Conservation (phyloP, 64 coral and sea anemone species). For the Stichodactyla helianthus region DNA sequence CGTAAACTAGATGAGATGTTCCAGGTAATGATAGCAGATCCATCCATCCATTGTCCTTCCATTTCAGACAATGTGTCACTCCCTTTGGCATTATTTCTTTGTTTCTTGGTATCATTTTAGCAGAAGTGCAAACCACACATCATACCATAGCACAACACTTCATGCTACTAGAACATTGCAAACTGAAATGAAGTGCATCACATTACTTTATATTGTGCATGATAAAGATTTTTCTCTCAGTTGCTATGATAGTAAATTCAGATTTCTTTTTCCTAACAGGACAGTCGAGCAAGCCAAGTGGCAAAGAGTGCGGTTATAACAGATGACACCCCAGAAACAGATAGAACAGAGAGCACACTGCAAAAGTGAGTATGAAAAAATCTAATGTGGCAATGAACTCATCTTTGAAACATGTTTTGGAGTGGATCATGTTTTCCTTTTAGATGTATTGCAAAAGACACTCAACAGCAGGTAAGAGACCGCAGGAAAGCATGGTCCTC, state of each 20-base stretch:
- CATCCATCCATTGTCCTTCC: background rate
- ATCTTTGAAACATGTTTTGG: background rate
- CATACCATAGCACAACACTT: too few species aligned
- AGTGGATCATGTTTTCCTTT: too few species aligned
- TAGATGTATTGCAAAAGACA: too few species aligned
- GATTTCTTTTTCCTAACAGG: background rate
- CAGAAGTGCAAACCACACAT: too few species aligned
- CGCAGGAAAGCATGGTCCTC: too few species aligned
- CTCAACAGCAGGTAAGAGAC: too few species aligned
- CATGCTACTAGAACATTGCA: too few species aligned
- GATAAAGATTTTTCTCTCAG: background rate
- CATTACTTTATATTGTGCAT: too few species aligned
- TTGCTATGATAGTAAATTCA: background rate
- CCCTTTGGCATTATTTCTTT: too few species aligned
- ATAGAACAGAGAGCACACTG: slow-evolving; percentile 1
- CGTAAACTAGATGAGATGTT: slow-evolving; percentile 95
- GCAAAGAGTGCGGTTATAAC: background rate
- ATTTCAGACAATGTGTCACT: too few species aligned
- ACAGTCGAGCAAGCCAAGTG: background rate
- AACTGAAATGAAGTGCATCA: too few species aligned
- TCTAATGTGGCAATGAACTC: background rate
- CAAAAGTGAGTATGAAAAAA: background rate
- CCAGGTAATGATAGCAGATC: slow-evolving; percentile 36
- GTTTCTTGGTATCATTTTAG: too few species aligned
- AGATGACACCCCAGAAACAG: background rate